Evolutionary conservation across 2,113 vertebrate species (phyloP).

Genomic region (Ceyx cyanopectus): DNA sequence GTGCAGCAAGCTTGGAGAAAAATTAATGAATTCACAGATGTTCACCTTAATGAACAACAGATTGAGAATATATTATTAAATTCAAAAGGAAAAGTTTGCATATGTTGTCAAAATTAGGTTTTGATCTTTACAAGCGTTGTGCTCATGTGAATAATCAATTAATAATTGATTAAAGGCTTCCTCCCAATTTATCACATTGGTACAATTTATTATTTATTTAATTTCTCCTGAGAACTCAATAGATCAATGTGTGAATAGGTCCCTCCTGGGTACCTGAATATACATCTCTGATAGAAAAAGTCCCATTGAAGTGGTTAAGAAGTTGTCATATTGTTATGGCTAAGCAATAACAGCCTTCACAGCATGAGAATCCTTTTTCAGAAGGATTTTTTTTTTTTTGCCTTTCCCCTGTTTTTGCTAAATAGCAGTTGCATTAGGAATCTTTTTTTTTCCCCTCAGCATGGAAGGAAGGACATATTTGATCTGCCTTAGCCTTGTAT

Average conservation of each 20-base stretch:
- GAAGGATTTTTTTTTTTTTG: background rate
- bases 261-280: background rate
- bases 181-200: constrained; percentile 7
- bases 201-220: constrained; percentile 35
- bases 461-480: background rate
- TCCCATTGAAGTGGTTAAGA: background rate
- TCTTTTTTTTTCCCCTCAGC: background rate
- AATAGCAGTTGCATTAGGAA: background rate
- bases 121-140: constrained; percentile 85
- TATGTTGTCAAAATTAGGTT: constrained; percentile 77
- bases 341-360: background rate
- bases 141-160: constrained; percentile 87
- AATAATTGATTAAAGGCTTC: constrained; percentile 89
- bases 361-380: background rate
- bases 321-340: background rate
- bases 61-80: constrained; percentile 70
- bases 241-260: background rate
- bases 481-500: background rate
- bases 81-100: constrained; percentile 67
- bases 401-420: background rate
- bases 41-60: constrained; percentile 67
- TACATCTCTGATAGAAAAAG: background rate
- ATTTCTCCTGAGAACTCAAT: background rate
- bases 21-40: constrained; percentile 67
- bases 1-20: constrained; percentile 31